Conservation (phyloP, 1,140 invertebrate genomes). For the Lerema accius region DNA sequence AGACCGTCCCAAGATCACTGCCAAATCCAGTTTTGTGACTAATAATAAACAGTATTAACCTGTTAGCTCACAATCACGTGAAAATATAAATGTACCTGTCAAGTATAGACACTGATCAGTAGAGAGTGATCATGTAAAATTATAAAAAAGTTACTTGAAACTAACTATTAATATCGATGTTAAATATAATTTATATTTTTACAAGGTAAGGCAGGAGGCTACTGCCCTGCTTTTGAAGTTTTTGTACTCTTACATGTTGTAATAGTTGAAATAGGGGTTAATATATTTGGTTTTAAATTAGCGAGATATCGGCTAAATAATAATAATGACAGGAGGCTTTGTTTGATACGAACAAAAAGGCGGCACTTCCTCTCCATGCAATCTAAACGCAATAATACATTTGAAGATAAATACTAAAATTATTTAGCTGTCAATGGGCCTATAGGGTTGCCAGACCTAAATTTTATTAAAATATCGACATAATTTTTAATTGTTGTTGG, state of each 20-base stretch:
- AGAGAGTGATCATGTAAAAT: not conserved
- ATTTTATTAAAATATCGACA: too few species aligned
- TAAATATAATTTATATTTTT: not conserved
- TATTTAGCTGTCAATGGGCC: too few species aligned
- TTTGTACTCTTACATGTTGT: too few species aligned
- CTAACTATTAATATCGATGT: not conserved
- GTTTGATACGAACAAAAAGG: too few species aligned
- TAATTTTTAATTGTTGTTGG: too few species aligned
- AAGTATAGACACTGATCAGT: not conserved
- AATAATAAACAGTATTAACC: not conserved
- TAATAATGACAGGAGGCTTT: too few species aligned
- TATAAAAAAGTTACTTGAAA: not conserved
- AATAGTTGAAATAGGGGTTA: not conserved
- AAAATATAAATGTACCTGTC: not conserved
- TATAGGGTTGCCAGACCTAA: too few species aligned
- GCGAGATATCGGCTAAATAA: too few species aligned
- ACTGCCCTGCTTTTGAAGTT: not conserved
- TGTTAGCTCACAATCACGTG: conserved; percentile 1
- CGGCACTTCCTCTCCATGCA: too few species aligned
- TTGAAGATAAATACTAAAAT: too few species aligned
- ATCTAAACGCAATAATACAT: too few species aligned
- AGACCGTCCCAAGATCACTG: conserved; percentile 14
- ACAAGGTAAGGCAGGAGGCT: not conserved
- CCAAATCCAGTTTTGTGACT: conserved; percentile 3
- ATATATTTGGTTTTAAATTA: not conserved